Evolutionary conservation across 2,888 invertebrate species (phyloP).

Genomic region (Vanessa cardui): DNA sequence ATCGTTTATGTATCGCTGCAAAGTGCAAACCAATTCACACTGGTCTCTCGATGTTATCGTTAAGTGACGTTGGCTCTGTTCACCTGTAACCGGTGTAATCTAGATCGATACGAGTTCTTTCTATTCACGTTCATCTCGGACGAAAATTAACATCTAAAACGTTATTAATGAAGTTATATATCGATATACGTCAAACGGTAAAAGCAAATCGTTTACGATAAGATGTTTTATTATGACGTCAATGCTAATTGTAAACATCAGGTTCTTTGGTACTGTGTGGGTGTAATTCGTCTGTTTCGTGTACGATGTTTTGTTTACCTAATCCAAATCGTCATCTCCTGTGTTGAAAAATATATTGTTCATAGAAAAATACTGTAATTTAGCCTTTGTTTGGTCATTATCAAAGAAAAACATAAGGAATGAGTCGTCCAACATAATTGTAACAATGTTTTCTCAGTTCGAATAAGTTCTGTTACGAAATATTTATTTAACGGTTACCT

Average conservation of each 20-base stretch:
- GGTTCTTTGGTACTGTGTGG: conserved; percentile 10
- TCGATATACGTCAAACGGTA: conserved; percentile 6
- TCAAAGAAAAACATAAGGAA: background rate
- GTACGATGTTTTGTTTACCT: conserved; percentile 17
- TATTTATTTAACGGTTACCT: conserved; percentile 46
- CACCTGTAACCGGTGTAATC: conserved; percentile 29
- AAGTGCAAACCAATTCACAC: conserved; percentile 23
- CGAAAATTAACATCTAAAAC: background rate
- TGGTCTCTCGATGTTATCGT: conserved; percentile 35
- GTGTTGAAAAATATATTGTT: conserved; percentile 4
- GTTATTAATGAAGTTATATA: background rate
- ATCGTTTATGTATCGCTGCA: conserved; percentile 33
- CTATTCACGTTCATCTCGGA: background rate
- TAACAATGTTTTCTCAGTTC: background rate
- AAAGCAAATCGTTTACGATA: conserved; percentile 20
- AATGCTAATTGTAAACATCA: conserved; percentile 23
- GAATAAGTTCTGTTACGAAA: background rate
- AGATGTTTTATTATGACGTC: conserved; percentile 29
- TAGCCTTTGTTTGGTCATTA: conserved; percentile 19
- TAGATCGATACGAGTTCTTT: conserved; percentile 4
- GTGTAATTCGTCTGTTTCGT: conserved; percentile 16
- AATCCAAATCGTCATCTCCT: conserved; percentile 18
- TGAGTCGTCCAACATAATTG: background rate
- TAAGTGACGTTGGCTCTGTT: conserved; percentile 27
- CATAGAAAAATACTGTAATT: background rate